phyloP scores from a whole-genome alignment of 2,888 invertebrate genomes.

The Melitaea athalia region DNA sequence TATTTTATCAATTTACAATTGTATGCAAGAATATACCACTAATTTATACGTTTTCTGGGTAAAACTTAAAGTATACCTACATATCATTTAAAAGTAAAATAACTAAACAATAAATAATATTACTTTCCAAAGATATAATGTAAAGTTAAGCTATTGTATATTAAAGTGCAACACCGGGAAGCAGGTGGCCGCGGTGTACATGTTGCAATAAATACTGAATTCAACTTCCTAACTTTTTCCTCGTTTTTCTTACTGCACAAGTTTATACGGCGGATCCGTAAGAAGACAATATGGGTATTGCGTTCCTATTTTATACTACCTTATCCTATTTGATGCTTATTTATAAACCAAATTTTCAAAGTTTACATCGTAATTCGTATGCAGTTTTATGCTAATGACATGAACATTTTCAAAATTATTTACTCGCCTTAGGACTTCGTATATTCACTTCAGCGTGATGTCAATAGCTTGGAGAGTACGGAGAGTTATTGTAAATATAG shows the following conservation, averaged over 20 bases:
- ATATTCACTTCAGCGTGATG: too few relatives aligned
- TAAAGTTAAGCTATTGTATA: conserved; percentile 22
- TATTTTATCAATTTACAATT: too few relatives aligned
- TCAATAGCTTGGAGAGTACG: too few relatives aligned
- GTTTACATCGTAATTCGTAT: too few relatives aligned
- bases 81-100: not conserved
- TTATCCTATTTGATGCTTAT: too few relatives aligned
- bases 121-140: conserved; percentile 8
- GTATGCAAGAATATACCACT: too few relatives aligned
- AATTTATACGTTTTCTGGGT: not conserved
- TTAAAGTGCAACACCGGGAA: conserved; percentile 27
- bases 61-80: too few relatives aligned
- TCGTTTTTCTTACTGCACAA: conserved; percentile 22
- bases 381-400: too few relatives aligned
- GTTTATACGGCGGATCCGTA: conserved; percentile 13
- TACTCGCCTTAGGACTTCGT: too few relatives aligned
- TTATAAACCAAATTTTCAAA: too few relatives aligned
- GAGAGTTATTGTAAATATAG: too few relatives aligned
- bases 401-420: too few relatives aligned
- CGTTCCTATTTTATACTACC: not conserved
- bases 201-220: conserved; percentile 32
- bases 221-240: conserved; percentile 29
- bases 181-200: conserved; percentile 30
- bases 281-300: conserved; percentile 7
- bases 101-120: not conserved